A percentile compares a stretch with the other conserved stretches of the same genome.
Evolutionary conservation across 2,797 vertebrate species (phyloP).

Genomic region (Sebastiscus albofasciatus): DNA sequence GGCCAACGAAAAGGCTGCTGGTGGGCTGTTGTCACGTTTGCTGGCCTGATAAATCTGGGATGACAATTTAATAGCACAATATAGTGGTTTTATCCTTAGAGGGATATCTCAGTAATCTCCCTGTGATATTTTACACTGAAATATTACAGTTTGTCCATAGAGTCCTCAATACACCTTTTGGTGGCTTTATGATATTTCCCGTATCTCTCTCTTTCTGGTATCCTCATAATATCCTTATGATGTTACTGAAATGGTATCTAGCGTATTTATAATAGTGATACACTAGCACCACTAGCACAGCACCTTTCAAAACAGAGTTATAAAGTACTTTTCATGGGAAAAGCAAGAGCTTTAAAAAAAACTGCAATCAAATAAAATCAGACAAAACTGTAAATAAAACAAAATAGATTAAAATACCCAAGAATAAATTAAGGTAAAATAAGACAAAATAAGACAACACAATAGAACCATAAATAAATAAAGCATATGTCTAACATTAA

Average conservation of each 20-base stretch:
- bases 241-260: background rate
- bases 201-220: background rate
- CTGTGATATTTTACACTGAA: background rate
- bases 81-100: constrained; percentile 8
- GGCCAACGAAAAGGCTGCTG: constrained; percentile 63
- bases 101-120: background rate
- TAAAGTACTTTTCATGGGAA: background rate
- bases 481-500: background rate
- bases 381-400: background rate
- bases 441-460: background rate
- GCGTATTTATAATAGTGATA: background rate
- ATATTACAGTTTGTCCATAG: background rate
- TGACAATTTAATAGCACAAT: constrained; percentile 50
- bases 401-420: background rate
- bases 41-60: constrained; percentile 65
- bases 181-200: background rate
- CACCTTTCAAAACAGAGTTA: background rate
- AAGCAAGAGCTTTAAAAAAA: no score
- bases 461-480: background rate
- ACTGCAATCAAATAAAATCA: background rate
- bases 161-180: background rate
- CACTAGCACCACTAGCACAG: no score
- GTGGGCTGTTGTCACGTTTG: constrained; percentile 65
- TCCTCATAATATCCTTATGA: background rate
- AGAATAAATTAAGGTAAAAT: background rate